These are phyloP conservation scores for Venustoraphidia nigricollis DNA, from an alignment of 2,888 invertebrate genomes.

Conservation along the genomic window DNA sequence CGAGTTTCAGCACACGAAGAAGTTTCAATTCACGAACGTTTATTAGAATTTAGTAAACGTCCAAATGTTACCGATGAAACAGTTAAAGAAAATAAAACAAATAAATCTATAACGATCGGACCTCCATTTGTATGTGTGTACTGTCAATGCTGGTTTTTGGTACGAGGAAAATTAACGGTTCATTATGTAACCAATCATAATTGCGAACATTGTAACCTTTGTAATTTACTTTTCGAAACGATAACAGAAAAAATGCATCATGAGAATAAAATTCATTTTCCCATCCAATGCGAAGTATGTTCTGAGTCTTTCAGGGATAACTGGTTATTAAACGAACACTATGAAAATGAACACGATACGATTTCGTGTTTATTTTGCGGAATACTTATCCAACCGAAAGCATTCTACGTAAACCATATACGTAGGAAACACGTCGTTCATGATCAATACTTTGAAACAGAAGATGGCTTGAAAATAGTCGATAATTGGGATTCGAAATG, in stretches of 20 bases:
- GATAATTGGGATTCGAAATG: conserved; percentile 2
- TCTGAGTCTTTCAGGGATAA: not conserved
- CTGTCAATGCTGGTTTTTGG: conserved; percentile 14
- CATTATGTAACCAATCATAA: conserved; percentile 14
- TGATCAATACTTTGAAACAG: not conserved
- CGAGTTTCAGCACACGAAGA: not conserved
- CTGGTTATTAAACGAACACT: not conserved
- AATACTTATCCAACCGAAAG: conserved; percentile 1
- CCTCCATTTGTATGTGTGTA: not conserved
- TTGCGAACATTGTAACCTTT: conserved; percentile 9
- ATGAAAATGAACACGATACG: not conserved
- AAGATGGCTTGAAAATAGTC: not conserved
- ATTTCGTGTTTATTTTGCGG: conserved; percentile 3
- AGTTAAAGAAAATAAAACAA: conserved; percentile 4
- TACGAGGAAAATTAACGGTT: conserved; percentile 13
- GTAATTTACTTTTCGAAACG: conserved; percentile 5
- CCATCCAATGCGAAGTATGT: conserved; percentile 1
- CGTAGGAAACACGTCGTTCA: conserved; percentile 1
- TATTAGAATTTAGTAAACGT: conserved; percentile 1
- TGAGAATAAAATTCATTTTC: conserved; percentile 1
- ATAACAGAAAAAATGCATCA: not conserved
- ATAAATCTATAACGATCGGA: conserved; percentile 3
- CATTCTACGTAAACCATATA: conserved; percentile 1
- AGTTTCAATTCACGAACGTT: not conserved
- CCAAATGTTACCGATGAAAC: conserved; percentile 2